Evolutionary conservation across 2,888 invertebrate genomes (phyloP).

Genomic region (Myopa testacea): DNA sequence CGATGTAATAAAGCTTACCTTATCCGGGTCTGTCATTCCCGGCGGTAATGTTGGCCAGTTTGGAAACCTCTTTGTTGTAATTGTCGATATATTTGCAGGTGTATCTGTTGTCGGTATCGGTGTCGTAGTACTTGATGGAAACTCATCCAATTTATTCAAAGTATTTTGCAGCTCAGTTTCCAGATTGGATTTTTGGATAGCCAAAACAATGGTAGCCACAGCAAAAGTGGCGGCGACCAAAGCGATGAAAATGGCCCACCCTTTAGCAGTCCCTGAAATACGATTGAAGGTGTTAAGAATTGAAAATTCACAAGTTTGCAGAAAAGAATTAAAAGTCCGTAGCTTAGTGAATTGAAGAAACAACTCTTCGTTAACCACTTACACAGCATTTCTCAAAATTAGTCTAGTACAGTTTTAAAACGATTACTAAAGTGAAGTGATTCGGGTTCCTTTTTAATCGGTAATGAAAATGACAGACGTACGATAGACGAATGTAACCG

Average conservation of each 20-base stretch:
- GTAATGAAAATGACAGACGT: too few species aligned
- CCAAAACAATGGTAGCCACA: slow-evolving; percentile 71
- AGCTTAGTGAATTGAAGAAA: too few species aligned
- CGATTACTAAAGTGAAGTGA: too few species aligned
- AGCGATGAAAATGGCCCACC: slow-evolving; percentile 59
- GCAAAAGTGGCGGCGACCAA: slow-evolving; percentile 66
- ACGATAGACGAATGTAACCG: too few species aligned
- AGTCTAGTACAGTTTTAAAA: neutral
- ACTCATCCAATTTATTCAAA: slow-evolving; percentile 54
- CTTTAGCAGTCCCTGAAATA: slow-evolving; percentile 56
- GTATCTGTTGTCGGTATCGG: neutral
- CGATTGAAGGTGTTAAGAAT: neutral
- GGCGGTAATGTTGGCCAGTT: slow-evolving; percentile 59
- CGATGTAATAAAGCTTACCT: slow-evolving; percentile 51
- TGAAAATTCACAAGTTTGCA: neutral
- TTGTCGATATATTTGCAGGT: slow-evolving; percentile 36
- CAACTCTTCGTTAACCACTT: slow-evolving; percentile 27
- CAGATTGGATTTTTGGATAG: slow-evolving; percentile 66
- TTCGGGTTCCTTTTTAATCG: too few species aligned
- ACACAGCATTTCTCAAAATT: slow-evolving; percentile 38
- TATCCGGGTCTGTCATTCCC: slow-evolving; percentile 58
- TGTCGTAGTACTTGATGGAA: slow-evolving; percentile 32
- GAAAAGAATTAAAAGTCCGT: too few species aligned
- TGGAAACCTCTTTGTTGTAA: slow-evolving; percentile 41
- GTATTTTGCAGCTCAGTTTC: slow-evolving; percentile 61